phyloP scores from a whole-genome alignment of 2,888 invertebrate genomes.

The Eristalinus sepulchralis region DNA sequence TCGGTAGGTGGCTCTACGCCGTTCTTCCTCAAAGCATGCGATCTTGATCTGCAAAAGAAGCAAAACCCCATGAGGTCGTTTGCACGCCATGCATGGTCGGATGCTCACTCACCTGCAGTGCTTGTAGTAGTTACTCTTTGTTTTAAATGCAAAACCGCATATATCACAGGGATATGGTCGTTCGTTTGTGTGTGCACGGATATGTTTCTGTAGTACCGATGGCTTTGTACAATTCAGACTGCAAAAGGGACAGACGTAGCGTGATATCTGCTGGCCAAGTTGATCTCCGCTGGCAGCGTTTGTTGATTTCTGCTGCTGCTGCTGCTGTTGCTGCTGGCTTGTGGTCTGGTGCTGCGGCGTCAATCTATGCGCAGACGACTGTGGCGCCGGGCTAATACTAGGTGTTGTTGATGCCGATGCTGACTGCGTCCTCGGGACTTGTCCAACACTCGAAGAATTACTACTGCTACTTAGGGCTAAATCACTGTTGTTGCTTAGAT shows the following conservation, averaged over 20 bases:
- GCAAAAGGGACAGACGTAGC: conserved; percentile 93
- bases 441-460: conserved; percentile 68
- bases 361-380: conserved; percentile 59
- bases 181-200: conserved; percentile 96
- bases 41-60: conserved; percentile 83
- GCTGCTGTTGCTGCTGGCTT: conserved; percentile 34
- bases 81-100: neutral
- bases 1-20: conserved; percentile 83
- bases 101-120: conserved; percentile 84
- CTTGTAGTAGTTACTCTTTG: conserved; percentile 95
- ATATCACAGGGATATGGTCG: conserved; percentile 94
- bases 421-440: conserved; percentile 66
- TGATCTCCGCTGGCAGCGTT: conserved; percentile 35
- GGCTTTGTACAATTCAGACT: conserved; percentile 95
- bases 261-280: conserved; percentile 75
- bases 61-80: neutral
- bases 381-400: conserved; percentile 76
- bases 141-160: conserved; percentile 96
- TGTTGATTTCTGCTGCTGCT: conserved; percentile 35
- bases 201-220: conserved; percentile 95
- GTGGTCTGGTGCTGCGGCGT: conserved; percentile 60
- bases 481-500: conserved; percentile 69
- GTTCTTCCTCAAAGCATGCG: conserved; percentile 86
- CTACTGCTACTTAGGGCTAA: conserved; percentile 72
- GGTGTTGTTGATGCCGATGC: conserved; percentile 45